Base-by-base conservation (phyloP, 2,888 invertebrate species). In the Pammene aurita region DNA sequence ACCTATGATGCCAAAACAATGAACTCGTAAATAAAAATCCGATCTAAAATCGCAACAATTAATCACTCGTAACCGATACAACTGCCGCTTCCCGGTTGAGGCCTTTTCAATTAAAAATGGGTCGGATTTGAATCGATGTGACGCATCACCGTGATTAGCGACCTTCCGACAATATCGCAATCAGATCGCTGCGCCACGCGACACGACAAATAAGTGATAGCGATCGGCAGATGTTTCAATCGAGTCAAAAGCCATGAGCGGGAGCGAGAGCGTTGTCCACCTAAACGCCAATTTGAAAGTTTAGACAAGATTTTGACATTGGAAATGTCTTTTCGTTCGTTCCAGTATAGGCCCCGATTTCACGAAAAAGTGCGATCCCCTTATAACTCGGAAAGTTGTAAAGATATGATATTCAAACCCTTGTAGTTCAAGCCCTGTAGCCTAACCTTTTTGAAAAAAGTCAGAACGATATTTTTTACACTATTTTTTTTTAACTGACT, bases 61-160 rank as follows among this genome's bases (percentile, higher is more conserved):
- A 83, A 86, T 88, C 87, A 86, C 72, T 77, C 71, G 75, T 77
- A 81, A 84, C 79, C 80, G 80, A 80, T 82, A 75, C 74, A 69
- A 72, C 68, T 76, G 77, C 74, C 80, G 81, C 81, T 83, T 84
- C 83, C 83, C 83, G 78, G 41, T 57, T 14, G 16, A 78, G 71
- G 67, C 79, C 73, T 74, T 84, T 83, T 81, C 85, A 86, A 85
- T 86, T 87, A 86, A 87, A 88, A 88, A 82, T 84, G 80, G 78
- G 80, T 83, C 84, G 79, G 82, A 83, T 85, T 85, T 81, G 75
- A 80, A 82, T 84, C 81, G 80, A 83, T 83, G 80, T 83, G 88
- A 87, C 83, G 85, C 80, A 87, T 88, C 88, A 88, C 84, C 86
- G 78, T 87, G 86, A 87, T 68, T 63, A 57, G 63, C 72, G 71